Conservation (phyloP, 2,113 vertebrate species). For the Xenus cinereus region DNA sequence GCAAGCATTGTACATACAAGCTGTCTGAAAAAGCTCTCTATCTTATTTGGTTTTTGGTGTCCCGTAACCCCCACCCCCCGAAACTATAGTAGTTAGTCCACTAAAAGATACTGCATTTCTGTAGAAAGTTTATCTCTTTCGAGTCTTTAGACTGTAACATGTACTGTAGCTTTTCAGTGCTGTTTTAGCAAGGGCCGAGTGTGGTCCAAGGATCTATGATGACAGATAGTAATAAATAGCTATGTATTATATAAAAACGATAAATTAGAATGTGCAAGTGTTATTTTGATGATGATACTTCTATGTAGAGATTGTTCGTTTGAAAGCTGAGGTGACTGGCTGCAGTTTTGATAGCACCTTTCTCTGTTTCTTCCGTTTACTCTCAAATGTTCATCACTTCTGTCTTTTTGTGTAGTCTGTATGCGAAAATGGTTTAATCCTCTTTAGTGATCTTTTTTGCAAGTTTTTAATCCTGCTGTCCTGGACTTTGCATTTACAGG, state of each 20-base stretch:
- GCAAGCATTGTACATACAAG: neutral
- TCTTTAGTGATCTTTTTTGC: neutral
- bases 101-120: neutral
- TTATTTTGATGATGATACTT: neutral
- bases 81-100: neutral
- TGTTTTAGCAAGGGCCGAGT: rapidly evolving
- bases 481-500: neutral
- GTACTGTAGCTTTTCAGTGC: neutral
- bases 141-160: neutral
- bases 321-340: neutral
- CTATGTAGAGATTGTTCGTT: neutral
- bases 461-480: neutral
- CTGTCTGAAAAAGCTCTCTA: neutral
- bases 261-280: neutral
- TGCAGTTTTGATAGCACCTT: neutral
- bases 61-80: no score
- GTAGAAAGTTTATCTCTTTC: neutral
- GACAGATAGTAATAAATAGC: neutral
- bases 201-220: neutral
- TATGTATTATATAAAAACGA: neutral
- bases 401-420: neutral
- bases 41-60: neutral
- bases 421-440: neutral
- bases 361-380: neutral
- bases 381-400: neutral